A percentile compares a stretch with the other conserved stretches of the same genome.
Conservation (phyloP, 2,888 invertebrate species). For the Drosophila austrosaltans region DNA sequence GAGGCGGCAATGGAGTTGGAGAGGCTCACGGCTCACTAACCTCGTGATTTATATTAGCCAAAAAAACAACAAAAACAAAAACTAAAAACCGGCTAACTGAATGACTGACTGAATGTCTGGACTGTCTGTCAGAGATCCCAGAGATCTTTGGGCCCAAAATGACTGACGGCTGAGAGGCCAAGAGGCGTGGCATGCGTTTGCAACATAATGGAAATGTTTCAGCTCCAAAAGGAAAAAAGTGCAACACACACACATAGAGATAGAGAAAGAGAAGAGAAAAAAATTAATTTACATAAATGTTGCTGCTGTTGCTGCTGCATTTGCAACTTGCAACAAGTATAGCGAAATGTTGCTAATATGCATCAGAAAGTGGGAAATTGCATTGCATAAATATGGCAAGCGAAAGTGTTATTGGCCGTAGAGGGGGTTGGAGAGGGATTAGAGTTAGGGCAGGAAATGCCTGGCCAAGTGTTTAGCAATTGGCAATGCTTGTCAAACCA, state of each 20-base stretch:
- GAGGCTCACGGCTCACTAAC: conserved; percentile 58
- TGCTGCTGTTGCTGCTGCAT: conserved; percentile 53
- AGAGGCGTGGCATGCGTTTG: conserved; percentile 64
- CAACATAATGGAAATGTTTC: conserved; percentile 72
- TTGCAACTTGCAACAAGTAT: conserved; percentile 78
- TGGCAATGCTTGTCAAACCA: conserved; percentile 67
- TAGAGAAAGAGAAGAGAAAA: conserved; percentile 21
- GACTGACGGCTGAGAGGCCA: conserved; percentile 12
- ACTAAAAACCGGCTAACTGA: conserved; percentile 25
- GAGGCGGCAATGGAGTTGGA: not conserved
- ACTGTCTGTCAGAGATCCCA: conserved; percentile 9
- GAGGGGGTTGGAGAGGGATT: conserved; percentile 6
- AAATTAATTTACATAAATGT: conserved; percentile 58
- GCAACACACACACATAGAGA: conserved; percentile 18
- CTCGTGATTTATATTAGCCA: conserved; percentile 63
- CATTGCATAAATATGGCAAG: conserved; percentile 15
- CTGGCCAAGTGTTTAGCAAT: conserved; percentile 52
- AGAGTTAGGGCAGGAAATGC: conserved; percentile 58
- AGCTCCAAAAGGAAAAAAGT: conserved; percentile 22
- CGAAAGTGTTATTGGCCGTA: not conserved
- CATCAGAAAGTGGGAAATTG: conserved; percentile 7
- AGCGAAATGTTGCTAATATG: conserved; percentile 43
- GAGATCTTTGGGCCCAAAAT: conserved; percentile 7
- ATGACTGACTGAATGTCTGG: conserved; percentile 28
- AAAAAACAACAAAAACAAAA: not conserved